phyloP scores from a whole-genome alignment of 2,888 invertebrate species.

The Pristionchus entomophagus region DNA sequence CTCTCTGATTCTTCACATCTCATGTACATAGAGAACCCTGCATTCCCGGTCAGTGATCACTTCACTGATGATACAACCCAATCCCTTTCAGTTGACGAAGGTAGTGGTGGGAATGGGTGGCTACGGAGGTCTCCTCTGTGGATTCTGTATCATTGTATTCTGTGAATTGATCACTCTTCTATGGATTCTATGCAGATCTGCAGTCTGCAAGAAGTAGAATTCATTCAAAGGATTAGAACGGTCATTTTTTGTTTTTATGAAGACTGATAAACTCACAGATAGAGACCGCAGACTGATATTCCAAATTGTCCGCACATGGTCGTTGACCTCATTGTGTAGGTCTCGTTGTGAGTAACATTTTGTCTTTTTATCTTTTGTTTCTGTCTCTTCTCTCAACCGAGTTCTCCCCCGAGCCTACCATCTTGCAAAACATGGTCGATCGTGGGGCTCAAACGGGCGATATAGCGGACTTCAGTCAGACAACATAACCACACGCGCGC shows the following conservation, averaged over 20 bases:
- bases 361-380: neutral
- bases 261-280: neutral
- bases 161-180: slow-evolving; percentile 19
- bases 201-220: neutral
- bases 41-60: neutral
- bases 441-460: too few relatives aligned
- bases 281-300: too few relatives aligned
- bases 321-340: too few relatives aligned
- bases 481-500: too few relatives aligned
- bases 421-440: too few relatives aligned
- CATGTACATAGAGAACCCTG: neutral
- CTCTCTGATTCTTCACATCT: slow-evolving; percentile 19
- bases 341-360: neutral
- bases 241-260: neutral
- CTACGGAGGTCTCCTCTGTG: slow-evolving; percentile 34
- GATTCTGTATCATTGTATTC: neutral
- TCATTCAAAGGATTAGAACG: neutral
- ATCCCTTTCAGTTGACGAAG: neutral
- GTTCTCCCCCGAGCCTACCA: too few relatives aligned
- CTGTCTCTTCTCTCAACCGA: too few relatives aligned
- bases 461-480: too few relatives aligned
- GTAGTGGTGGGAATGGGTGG: neutral
- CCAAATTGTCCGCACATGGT: too few relatives aligned
- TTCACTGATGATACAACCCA: neutral
- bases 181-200: slow-evolving; percentile 4